Evolutionary conservation across 2,113 vertebrate genomes (phyloP).

Genomic region (Pangasianodon gigas): DNA sequence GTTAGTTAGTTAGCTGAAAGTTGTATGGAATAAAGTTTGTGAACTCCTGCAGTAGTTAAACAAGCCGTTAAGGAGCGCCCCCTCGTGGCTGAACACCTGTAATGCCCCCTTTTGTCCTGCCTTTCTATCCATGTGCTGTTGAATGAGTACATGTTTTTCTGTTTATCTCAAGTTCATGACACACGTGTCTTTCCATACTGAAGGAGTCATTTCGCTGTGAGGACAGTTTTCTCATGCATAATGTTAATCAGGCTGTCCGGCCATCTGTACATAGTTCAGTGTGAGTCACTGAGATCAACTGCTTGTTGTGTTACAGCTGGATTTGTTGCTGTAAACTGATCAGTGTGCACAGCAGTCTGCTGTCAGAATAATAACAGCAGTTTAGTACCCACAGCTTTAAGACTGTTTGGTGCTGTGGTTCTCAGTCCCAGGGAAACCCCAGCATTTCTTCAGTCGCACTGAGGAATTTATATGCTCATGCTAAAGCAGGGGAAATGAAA

Average conservation of each 20-base stretch:
- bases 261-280: slow-evolving; percentile 7
- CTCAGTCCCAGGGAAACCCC: not conserved
- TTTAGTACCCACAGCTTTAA: not conserved
- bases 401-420: not conserved
- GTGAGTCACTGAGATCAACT: slow-evolving; percentile 6
- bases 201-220: slow-evolving; percentile 15
- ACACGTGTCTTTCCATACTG: not conserved
- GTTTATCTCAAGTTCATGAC: slow-evolving; percentile 2
- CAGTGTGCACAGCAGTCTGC: not conserved
- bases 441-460: not conserved
- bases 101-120: not conserved
- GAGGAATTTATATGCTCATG: not conserved
- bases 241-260: not conserved
- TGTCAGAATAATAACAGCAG: not conserved
- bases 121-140: not conserved
- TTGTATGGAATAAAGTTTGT: not conserved
- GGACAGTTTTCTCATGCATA: not conserved
- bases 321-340: not conserved
- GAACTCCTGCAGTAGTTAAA: not conserved
- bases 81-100: slow-evolving; percentile 11
- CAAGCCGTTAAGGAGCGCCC: slow-evolving; percentile 18
- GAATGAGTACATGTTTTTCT: not conserved
- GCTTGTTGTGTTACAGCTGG: slow-evolving; percentile 20
- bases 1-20: not conserved
- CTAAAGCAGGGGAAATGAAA: not conserved